Percentiles rank a stretch among this genome's conserved stretches.
phyloP scores from a whole-genome alignment of 1,140 invertebrate genomes.

The Drosophila prosaltans region DNA sequence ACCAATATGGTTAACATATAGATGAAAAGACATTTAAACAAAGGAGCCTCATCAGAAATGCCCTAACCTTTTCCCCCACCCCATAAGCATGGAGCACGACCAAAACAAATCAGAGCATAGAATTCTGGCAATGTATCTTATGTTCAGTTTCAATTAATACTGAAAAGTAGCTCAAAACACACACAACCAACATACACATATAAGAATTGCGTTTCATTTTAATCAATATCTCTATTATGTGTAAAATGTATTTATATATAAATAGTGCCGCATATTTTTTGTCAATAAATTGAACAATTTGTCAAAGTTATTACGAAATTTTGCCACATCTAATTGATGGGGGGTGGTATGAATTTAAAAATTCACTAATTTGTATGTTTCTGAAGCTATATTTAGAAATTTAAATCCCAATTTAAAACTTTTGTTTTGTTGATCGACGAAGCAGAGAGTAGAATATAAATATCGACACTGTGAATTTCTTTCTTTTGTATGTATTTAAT shows the following conservation, averaged over 20 bases:
- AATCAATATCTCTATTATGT: constrained; percentile 50
- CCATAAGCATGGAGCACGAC: constrained; percentile 29
- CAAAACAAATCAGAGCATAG: constrained; percentile 42
- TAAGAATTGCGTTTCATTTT: constrained; percentile 47
- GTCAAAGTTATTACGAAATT: constrained; percentile 22
- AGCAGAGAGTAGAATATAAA: too few species aligned
- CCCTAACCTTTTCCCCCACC: constrained; percentile 36
- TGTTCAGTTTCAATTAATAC: constrained; percentile 51
- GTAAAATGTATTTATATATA: constrained; percentile 38
- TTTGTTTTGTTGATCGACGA: too few species aligned
- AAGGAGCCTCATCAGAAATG: constrained; percentile 68
- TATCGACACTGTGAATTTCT: neutral
- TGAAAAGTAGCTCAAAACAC: constrained; percentile 36
- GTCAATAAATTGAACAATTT: constrained; percentile 64
- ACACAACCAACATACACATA: constrained; percentile 11
- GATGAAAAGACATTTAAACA: constrained; percentile 58
- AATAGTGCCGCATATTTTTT: constrained; percentile 58
- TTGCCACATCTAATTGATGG: too few species aligned
- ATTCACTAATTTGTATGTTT: too few species aligned
- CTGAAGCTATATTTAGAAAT: too few species aligned
- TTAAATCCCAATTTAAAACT: too few species aligned
- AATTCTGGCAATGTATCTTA: constrained; percentile 49
- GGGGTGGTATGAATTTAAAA: too few species aligned
- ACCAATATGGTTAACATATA: constrained; percentile 24
- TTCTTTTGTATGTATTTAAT: constrained; percentile 60